Conservation (phyloP, 2,888 invertebrate species). For the Callyntrura sp. region DNA sequence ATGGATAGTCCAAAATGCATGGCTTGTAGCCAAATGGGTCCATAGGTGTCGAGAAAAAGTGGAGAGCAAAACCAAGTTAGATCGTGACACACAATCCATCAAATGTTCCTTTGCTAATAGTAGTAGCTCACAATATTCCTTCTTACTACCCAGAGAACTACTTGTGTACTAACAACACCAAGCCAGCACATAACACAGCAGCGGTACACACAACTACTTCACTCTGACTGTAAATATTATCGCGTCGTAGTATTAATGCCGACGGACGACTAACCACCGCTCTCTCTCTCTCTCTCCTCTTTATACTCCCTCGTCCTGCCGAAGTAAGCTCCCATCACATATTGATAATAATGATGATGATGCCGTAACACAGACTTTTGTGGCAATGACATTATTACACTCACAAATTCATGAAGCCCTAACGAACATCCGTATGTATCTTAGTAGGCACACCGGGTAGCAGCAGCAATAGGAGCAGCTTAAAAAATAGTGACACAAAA, state of each 20-base stretch:
- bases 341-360: conserved; percentile 68
- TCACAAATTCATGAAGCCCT: conserved; percentile 23
- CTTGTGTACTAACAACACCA: conserved; percentile 46
- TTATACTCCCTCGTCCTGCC: not conserved
- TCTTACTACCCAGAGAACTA: conserved; percentile 15
- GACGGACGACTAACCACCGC: not conserved
- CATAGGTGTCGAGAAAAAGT: conserved; percentile 83
- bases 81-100: conserved; percentile 84
- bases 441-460: no score
- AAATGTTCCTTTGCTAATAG: conserved; percentile 70
- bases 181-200: conserved; percentile 10
- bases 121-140: conserved; percentile 21
- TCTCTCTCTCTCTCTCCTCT: no score
- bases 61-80: conserved; percentile 83
- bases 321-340: conserved; percentile 50
- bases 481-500: not conserved
- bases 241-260: not conserved
- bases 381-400: conserved; percentile 65
- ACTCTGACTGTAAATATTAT: conserved; percentile 20
- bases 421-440: not conserved
- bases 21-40: conserved; percentile 83
- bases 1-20: conserved; percentile 78
- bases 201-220: not conserved
- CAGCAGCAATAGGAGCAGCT: not conserved
- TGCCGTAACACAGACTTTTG: conserved; percentile 52